A percentile compares a stretch with the other conserved stretches of the same genome.
Evolutionary conservation across 2,888 invertebrate species (phyloP).

Genomic region (Pilophorus perplexus): DNA sequence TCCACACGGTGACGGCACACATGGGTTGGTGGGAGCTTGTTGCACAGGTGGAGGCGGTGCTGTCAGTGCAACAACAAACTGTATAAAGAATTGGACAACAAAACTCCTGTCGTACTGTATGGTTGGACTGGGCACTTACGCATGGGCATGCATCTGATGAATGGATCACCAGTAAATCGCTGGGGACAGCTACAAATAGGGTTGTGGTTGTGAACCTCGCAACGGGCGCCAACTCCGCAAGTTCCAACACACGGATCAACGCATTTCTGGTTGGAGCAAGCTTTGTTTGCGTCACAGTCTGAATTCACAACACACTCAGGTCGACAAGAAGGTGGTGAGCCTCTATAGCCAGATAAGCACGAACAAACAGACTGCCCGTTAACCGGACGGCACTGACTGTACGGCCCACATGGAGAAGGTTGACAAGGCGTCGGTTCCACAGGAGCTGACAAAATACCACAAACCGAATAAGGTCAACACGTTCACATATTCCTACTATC

Average conservation of each 20-base stretch:
- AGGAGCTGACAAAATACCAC: slow-evolving; percentile 47
- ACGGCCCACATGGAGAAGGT: slow-evolving; percentile 54
- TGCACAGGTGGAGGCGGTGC: slow-evolving; percentile 49
- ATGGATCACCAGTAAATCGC: slow-evolving; percentile 69
- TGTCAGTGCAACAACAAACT: slow-evolving; percentile 47
- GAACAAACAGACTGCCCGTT: slow-evolving; percentile 51
- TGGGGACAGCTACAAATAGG: slow-evolving; percentile 65
- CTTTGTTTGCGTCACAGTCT: slow-evolving; percentile 68
- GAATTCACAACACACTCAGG: slow-evolving; percentile 75
- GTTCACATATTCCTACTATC: neutral
- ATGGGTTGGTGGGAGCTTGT: slow-evolving; percentile 59
- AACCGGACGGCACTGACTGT: slow-evolving; percentile 66
- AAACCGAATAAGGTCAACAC: neutral
- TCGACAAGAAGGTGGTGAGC: slow-evolving; percentile 60
- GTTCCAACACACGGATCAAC: slow-evolving; percentile 74
- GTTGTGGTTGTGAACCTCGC: slow-evolving; percentile 70
- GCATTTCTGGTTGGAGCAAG: slow-evolving; percentile 72
- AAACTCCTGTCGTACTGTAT: too few species aligned
- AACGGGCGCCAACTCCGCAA: slow-evolving; percentile 72
- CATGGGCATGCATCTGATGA: slow-evolving; percentile 63
- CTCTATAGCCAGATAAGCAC: slow-evolving; percentile 48
- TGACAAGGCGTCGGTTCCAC: slow-evolving; percentile 61
- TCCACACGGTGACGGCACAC: slow-evolving; percentile 69
- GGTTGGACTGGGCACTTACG: too few species aligned
- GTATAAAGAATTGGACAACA: neutral